Percentiles rank a stretch among this genome's conserved stretches.
phyloP scores from a whole-genome alignment of 2,113 vertebrate species.

The Sula dactylatra region DNA sequence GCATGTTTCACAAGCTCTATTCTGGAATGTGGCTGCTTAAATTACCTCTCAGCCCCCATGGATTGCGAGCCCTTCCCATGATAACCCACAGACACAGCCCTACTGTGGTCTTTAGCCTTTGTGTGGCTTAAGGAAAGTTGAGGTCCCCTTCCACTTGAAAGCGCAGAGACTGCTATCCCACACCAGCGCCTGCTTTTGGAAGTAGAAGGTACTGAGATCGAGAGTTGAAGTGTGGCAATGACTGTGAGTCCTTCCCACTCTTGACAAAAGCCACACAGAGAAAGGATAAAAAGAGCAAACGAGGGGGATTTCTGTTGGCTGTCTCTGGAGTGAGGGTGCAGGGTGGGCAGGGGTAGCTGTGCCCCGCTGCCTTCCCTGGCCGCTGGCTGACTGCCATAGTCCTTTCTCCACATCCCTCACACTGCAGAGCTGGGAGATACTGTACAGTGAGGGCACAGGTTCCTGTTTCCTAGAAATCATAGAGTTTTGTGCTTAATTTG shows the following conservation, averaged over 20 bases:
- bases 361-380: not conserved
- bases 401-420: not conserved
- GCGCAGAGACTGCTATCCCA: not conserved
- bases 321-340: fast-evolving
- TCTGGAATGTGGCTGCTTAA: slow-evolving; percentile 27
- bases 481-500: fast-evolving
- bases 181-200: not conserved
- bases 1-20: not conserved
- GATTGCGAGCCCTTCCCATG: not conserved
- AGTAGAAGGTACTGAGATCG: not conserved
- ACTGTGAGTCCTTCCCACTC: not conserved
- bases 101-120: not conserved
- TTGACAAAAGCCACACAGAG: not conserved
- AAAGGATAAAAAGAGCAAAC: not conserved
- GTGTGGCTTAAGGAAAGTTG: not conserved
- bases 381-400: fast-evolving
- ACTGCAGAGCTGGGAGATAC: not conserved
- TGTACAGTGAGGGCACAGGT: not conserved
- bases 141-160: not conserved
- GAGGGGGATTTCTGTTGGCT: not conserved
- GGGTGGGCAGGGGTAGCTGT: not conserved
- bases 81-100: not conserved
- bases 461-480: not conserved
- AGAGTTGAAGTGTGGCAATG: not conserved
- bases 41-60: not conserved